Conservation (phyloP, 2,888 invertebrate genomes). For the Salticus scenicus region DNA sequence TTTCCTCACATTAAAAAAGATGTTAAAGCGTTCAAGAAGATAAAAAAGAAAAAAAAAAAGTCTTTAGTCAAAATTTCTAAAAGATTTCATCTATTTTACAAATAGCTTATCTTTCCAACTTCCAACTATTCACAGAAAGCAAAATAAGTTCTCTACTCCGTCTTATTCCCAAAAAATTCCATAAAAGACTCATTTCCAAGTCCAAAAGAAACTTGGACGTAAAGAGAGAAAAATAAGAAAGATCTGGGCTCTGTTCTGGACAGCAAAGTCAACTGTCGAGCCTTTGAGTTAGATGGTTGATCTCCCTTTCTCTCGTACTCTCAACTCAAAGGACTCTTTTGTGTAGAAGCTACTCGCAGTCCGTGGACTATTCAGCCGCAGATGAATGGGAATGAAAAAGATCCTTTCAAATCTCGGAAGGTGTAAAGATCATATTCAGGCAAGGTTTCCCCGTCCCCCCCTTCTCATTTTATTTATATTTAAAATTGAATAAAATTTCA, state of each 20-base stretch:
- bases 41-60: neutral
- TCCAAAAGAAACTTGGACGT: conserved; percentile 2
- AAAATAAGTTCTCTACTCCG: neutral
- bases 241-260: conserved; percentile 35
- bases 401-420: neutral
- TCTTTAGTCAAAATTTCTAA: neutral
- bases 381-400: neutral
- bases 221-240: neutral
- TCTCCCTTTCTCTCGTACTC: neutral
- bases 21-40: too few relatives aligned
- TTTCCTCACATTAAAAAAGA: too few relatives aligned
- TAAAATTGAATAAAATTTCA: too few relatives aligned
- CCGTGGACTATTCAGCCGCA: neutral
- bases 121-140: neutral
- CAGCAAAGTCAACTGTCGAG: conserved; percentile 64
- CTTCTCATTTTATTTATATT: too few relatives aligned
- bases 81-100: neutral
- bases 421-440: too few relatives aligned
- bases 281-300: neutral
- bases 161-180: neutral
- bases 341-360: neutral
- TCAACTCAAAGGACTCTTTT: neutral
- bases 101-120: neutral
- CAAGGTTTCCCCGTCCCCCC: neutral
- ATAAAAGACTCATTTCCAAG: conserved; percentile 20